Evolutionary conservation across 2,797 vertebrate genomes (phyloP), one percentile per base, ranked within the genome.

Genomic region (Erethizon dorsatum): DNA sequence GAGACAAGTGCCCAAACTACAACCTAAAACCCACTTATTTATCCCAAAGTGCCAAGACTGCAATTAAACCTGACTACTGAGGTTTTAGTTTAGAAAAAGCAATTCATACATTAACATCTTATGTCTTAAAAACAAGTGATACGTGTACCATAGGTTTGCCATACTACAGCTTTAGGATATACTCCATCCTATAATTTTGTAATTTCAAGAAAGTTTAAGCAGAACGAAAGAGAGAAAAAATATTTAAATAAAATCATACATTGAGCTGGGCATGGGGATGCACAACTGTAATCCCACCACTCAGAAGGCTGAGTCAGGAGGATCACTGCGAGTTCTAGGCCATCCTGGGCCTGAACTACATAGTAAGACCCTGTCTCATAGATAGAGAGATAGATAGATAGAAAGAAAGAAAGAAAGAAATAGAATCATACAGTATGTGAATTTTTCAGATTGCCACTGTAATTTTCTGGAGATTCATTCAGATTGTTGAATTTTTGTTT

Each of bases 201-300:
- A 73, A 65, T 87, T 94, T 83, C 13, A 92, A 95, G 69, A 84
- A 83, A 78, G 33, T 84, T 88, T 69, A 47, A 73, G 54, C 63
- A 37, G 50, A 17, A 79, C 50, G n/a, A n/a, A 78, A 47, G 20
- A 31, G 20, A 22, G 28, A 47, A 56, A 56, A 56, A 37, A 79
- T 14, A 26, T 54, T 31, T 65, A 88, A 61, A 41, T 45, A 31
- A 13, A 50, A 47, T 50, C 45, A 50, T 77, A 77, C 6, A 47
- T 15, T 77, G 45, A 77, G 26, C 73, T 77, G 45, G 45, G 26
- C 45, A 77, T 77, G 45, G 24, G 13, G 24, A 47, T 28, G 45
- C 26, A 50, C 45, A 31, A 3, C 73, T 50, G 45, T 50, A 77
- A 50, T 77, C 24, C 45, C 41, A 77, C 24, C 24, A 8, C 65